A percentile compares a stretch with the other conserved stretches of the same genome.
phyloP scores from a whole-genome alignment of 2,113 vertebrate species.

The Ploceus nigricollis region DNA sequence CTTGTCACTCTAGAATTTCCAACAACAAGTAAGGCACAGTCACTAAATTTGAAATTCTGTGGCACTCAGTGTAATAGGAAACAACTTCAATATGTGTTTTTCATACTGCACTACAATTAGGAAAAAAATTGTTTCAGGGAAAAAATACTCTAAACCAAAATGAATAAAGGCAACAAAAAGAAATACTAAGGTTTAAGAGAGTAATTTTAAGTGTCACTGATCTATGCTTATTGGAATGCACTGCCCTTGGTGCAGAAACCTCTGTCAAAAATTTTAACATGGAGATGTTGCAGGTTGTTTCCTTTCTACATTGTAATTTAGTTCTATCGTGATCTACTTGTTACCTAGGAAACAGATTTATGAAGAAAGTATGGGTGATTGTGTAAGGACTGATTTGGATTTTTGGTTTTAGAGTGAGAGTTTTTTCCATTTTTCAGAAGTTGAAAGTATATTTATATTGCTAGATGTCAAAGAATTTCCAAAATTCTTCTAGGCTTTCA shows the following conservation, averaged over 20 bases:
- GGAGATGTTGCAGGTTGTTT: background rate
- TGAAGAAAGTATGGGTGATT: background rate
- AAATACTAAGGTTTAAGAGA: background rate
- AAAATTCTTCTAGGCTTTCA: background rate
- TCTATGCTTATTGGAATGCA: background rate
- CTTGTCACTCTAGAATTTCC: background rate
- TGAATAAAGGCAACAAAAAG: background rate
- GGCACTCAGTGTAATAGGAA: background rate
- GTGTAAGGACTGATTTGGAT: background rate
- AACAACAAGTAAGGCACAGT: background rate
- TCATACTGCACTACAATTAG: background rate
- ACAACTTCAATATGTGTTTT: background rate
- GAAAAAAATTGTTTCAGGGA: background rate
- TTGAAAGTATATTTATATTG: background rate
- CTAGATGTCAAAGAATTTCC: background rate
- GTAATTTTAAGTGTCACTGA: background rate
- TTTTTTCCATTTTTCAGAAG: background rate
- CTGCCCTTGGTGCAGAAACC: background rate
- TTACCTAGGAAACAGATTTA: slow-evolving; percentile 57
- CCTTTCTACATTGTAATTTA: background rate
- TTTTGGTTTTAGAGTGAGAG: background rate
- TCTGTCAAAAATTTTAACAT: background rate
- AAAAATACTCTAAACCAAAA: background rate
- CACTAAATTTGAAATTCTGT: background rate
- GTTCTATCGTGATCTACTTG: background rate